Evolutionary conservation across 2,113 vertebrate genomes (phyloP), one percentile per base, ranked within the genome.

Genomic region (Calypte anna): DNA sequence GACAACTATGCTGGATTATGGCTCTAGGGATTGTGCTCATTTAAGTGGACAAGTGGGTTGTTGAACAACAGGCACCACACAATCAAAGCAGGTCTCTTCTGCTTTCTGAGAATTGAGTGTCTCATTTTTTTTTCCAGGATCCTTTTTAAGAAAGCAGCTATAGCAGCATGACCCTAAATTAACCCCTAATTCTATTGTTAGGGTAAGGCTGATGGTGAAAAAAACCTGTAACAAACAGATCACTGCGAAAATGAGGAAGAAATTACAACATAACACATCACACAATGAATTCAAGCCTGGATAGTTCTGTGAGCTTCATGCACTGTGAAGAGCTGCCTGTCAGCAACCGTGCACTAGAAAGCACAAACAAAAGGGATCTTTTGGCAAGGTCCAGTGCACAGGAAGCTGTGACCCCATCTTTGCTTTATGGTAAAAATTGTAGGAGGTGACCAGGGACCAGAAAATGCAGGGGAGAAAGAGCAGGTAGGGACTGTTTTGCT

Each of bases 261-360:
- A 83, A 63, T 43, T 36, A n/a, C 13, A 83, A 36, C 4, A 3
- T 46, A 74, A 70, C 14, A 19, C 36, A 31, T n/a, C n/a, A 40
- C 9, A n/a, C 4, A 0, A 0, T 30, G 5, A 59, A 44, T 33
- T 64, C 50, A 80, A 74, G 79, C 46, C 97, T 96, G 94, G 97
- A 98, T 94, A 96, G 92, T 97, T 98, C 98, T 97, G 91, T 86
- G 28, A 44, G 93, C 84, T 81, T 82, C 64, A 48, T 94, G 93
- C 90, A 83, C 23, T 30, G 44, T 5, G 2, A 33, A 93, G 48
- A 61, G 13, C 81, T 74, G 96, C 85, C 93, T 10, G 64, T 97
- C 98, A 98, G 98, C 97, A 97, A 82, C 90, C 96, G 97, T 90
- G 94, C 4, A 6, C 51, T 55, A 74, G 53, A 86, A 93, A 81